Base-by-base conservation (phyloP, 2,113 vertebrate genomes). In the Scytalopus superciliaris region DNA sequence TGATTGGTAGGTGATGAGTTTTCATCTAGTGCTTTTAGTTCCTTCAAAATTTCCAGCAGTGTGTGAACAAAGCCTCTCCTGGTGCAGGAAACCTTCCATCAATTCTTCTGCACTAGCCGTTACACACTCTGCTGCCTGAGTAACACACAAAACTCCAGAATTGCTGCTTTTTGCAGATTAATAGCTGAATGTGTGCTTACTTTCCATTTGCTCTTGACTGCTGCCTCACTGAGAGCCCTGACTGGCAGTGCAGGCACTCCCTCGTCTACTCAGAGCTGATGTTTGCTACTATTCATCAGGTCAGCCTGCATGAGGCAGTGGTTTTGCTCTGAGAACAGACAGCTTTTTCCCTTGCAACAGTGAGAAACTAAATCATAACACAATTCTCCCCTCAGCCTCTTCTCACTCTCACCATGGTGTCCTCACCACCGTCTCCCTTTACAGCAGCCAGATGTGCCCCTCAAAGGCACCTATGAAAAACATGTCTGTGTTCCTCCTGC, bases 401-500 rank as follows among this genome's bases (percentile, higher is more conserved):
- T 22, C 24, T 35, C 22, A 4, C 8, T 44, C 45, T n/a, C 45
- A 57, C 19, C 33, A 23, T n/a, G 21, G 16, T 6, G 9, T 39
- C 50, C 37, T 67, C 55, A 33, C 3, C 12, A 4, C 5, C 37
- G 53, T 2, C 35, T 37, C 16, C 77, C 39, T 14, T 21, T 27
- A 24, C 33, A 56, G 49, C 23, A 60, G 44, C 6, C 3, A 4
- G 18, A 22, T 19, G 4, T 10, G 9, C 7, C 45, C 45, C 33
- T 33, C 33, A 24, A 45, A 76, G 39, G 16, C 19, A 28, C 22
- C 10, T 2, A 1, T 3, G 10, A 22, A 66, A 14, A 53, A 40
- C 40, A 24, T 0, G 0, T 2, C 40, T 52, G 4, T 8, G 27
- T 12, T 76, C 28, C 10, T 88, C 33, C 30, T 77, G 40, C 33